Evolutionary conservation across 64 coral and sea anemone genomes (phyloP).

Genomic region (Astreopora myriophthalma): DNA sequence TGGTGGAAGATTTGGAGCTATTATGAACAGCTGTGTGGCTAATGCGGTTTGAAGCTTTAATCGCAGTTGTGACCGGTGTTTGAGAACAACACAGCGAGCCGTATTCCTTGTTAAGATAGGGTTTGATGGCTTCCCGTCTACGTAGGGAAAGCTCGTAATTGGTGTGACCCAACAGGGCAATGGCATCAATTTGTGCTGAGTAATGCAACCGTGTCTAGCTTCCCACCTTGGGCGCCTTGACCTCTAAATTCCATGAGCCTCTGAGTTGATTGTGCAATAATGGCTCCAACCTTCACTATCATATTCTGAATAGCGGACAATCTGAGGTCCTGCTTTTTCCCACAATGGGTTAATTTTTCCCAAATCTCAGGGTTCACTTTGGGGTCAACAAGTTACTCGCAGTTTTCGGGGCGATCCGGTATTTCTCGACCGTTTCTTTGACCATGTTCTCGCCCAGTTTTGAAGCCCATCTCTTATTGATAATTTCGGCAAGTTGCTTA

Average conservation of each 20-base stretch:
- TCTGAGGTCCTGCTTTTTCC: background rate
- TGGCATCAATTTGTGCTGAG: constrained; percentile 27
- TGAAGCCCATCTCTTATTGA: too few relatives aligned
- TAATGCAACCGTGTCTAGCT: background rate
- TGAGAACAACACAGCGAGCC: too few relatives aligned
- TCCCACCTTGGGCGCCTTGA: background rate
- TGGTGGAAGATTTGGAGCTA: background rate
- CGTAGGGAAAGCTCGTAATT: constrained; percentile 30
- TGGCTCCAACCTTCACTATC: background rate
- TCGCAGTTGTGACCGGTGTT: constrained; percentile 36
- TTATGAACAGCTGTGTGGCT: constrained; percentile 3
- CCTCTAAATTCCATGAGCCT: background rate
- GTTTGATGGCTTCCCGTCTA: background rate
- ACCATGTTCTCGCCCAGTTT: too few relatives aligned
- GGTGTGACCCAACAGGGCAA: constrained; percentile 11
- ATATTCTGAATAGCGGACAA: background rate
- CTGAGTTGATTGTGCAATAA: constrained; percentile 5
- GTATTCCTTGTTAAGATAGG: too few relatives aligned
- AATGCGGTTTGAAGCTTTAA: constrained; percentile 18
- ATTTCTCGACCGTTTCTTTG: background rate
- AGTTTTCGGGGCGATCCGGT: too few relatives aligned
- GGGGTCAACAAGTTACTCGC: background rate
- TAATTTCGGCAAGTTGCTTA: background rate
- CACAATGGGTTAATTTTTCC: background rate
- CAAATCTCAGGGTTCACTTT: constrained; percentile 33